Evolutionary conservation across 2,797 vertebrate genomes (phyloP).

Genomic region (Tangara arthus): DNA sequence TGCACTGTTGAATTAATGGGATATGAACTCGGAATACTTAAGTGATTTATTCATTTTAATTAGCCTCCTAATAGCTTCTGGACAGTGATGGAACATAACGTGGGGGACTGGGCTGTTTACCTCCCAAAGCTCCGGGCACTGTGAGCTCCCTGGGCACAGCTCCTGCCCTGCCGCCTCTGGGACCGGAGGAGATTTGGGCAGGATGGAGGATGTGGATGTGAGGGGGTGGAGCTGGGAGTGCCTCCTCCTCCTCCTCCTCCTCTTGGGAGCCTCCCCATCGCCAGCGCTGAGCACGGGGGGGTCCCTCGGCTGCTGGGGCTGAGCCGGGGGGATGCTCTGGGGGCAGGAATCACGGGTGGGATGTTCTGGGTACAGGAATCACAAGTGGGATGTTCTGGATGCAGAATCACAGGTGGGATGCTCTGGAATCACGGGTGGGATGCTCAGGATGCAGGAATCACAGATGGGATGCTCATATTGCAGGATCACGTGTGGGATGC

Average conservation of each 20-base stretch:
- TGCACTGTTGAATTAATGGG: slow-evolving; percentile 39
- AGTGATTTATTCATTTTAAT: slow-evolving; percentile 63
- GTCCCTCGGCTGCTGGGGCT: not conserved
- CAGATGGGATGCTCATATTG: not conserved
- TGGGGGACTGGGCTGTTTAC: not conserved
- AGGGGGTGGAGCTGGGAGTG: not conserved
- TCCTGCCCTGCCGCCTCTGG: not conserved
- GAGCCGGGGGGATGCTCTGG: accelerated
- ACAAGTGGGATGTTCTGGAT: too few relatives aligned
- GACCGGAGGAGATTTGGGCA: not conserved
- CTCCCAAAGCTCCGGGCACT: not conserved
- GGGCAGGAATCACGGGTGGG: too few relatives aligned
- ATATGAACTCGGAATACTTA: slow-evolving; percentile 57
- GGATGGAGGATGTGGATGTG: not conserved
- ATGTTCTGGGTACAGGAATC: too few relatives aligned
- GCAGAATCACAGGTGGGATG: too few relatives aligned
- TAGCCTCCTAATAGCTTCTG: slow-evolving; percentile 60
- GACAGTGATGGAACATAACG: slow-evolving; percentile 14
- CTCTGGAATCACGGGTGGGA: not conserved
- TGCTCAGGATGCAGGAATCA: too few relatives aligned
- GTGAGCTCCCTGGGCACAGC: accelerated
- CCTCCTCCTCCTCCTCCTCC: not conserved
- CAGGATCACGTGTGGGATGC: not conserved
- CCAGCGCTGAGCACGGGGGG: not conserved
- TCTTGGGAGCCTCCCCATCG: not conserved